A percentile compares a stretch with the other conserved stretches of the same genome.
Evolutionary conservation across 2,113 vertebrate species (phyloP).

Genomic region (Chaetops frenatus): DNA sequence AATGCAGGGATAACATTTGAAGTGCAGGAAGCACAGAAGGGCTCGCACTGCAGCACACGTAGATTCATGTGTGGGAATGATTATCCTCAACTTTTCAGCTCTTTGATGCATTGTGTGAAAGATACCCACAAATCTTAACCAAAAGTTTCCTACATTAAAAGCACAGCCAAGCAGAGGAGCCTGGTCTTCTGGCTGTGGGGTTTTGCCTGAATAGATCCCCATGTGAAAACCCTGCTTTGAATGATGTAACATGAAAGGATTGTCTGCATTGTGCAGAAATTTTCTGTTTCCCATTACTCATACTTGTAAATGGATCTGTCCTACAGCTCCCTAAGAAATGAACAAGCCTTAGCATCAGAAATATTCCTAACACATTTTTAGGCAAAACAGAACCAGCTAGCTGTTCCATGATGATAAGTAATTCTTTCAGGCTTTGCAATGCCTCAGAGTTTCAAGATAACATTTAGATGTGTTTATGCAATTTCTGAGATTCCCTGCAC

Average conservation of each 20-base stretch:
- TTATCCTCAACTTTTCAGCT: conserved; percentile 34
- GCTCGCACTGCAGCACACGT: background rate
- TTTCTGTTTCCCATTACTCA: conserved; percentile 56
- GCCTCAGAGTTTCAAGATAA: background rate
- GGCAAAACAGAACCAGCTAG: conserved; percentile 5
- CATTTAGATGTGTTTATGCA: background rate
- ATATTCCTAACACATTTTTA: conserved; percentile 23
- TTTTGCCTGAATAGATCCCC: conserved; percentile 44
- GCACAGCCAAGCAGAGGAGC: conserved; percentile 25
- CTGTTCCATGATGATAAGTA: background rate
- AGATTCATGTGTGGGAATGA: conserved; percentile 38
- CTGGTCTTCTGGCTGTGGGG: conserved; percentile 42
- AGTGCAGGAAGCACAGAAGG: background rate
- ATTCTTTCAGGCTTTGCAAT: background rate
- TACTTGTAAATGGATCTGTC: conserved; percentile 47
- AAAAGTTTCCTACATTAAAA: conserved; percentile 53
- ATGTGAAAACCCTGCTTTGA: conserved; percentile 45
- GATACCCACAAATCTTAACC: conserved; percentile 51
- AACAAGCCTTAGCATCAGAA: conserved; percentile 8
- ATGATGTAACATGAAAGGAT: conserved; percentile 56
- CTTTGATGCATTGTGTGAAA: conserved; percentile 59
- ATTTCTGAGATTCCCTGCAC: background rate
- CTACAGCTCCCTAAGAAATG: conserved; percentile 32
- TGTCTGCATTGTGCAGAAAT: conserved; percentile 50
- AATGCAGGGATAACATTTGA: background rate